Conservation (phyloP, 2,113 vertebrate species). For the Atrichornis clamosus region DNA sequence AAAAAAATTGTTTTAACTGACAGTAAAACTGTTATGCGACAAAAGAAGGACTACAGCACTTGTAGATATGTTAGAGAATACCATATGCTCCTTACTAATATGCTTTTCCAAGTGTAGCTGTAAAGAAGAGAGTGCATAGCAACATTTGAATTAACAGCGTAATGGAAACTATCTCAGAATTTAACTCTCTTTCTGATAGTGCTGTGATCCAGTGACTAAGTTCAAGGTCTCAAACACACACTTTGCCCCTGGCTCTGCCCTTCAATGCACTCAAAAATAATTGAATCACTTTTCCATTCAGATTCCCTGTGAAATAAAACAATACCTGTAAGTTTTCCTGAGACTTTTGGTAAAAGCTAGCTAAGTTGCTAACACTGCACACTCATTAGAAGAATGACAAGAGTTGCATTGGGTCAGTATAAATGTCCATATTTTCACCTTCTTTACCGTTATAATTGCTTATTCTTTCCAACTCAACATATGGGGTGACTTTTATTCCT, state of each 20-base stretch:
- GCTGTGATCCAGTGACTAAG: neutral
- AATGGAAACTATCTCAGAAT: neutral
- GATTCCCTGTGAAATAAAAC: neutral
- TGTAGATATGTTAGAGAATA: neutral
- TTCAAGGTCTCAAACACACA: neutral
- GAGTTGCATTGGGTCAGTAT: neutral
- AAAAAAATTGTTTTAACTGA: neutral
- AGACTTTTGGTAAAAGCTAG: neutral
- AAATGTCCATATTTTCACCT: neutral
- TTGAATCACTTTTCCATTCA: neutral
- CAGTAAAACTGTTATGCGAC: neutral
- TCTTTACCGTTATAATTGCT: neutral
- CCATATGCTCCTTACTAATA: neutral
- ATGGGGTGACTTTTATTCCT: neutral
- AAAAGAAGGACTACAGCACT: neutral
- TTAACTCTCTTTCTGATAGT: neutral
- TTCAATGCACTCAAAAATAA: neutral
- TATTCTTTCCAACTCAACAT: neutral
- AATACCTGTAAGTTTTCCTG: neutral
- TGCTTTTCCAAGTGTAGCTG: neutral
- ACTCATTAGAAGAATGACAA: neutral
- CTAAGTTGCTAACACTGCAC: neutral
- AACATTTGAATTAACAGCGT: neutral
- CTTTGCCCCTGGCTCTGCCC: neutral
- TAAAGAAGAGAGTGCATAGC: neutral